Percentiles rank a stretch among this genome's conserved stretches.
These are phyloP conservation scores for Orestias chungarensis DNA, from an alignment of 2,797 vertebrate species.

Conservation along the genomic window DNA sequence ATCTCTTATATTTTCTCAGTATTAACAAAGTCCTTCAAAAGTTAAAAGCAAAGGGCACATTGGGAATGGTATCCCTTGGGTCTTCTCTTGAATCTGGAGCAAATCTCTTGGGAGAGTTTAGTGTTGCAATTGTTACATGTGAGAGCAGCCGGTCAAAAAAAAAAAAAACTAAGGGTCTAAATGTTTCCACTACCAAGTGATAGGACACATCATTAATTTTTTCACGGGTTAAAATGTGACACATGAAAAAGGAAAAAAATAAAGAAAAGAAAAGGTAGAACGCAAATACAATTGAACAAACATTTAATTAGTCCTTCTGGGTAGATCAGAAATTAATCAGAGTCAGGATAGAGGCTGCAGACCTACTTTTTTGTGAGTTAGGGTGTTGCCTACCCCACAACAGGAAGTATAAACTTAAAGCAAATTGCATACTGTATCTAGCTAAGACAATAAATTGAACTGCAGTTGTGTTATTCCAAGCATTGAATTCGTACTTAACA, in stretches of 20 bases:
- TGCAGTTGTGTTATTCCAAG: no score
- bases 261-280: background rate
- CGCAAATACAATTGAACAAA: background rate
- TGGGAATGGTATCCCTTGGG: slow-evolving; percentile 3
- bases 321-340: background rate
- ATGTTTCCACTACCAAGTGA: background rate
- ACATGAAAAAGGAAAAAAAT: background rate
- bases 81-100: slow-evolving; percentile 3
- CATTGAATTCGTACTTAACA: background rate
- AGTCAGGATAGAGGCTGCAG: background rate
- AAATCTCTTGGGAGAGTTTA: background rate
- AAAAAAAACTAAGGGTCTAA: background rate
- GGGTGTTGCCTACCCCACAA: background rate
- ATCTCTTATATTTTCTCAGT: background rate
- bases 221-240: background rate
- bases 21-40: slow-evolving; percentile 3
- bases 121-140: background rate
- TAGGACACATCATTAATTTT: background rate
- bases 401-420: background rate
- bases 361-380: background rate
- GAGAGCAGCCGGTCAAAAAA: background rate
- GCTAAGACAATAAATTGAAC: no score
- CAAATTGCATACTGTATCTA: no score
- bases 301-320: background rate
- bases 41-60: background rate